Conservation (phyloP, 1,140 invertebrate species). For the Zeugodacus cucurbitae region DNA sequence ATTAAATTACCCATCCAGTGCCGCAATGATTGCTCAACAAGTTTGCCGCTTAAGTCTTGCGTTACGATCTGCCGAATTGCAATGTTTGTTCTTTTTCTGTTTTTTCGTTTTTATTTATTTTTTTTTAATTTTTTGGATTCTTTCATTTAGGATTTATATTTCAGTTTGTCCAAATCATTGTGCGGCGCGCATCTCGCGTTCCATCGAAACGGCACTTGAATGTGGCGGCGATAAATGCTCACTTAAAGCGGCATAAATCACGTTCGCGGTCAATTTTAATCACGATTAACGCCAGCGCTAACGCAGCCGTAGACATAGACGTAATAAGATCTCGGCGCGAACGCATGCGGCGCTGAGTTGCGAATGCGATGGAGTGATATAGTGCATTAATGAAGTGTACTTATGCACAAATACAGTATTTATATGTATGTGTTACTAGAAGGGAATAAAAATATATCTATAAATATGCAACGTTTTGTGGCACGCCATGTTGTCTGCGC, state of each 20-base stretch:
- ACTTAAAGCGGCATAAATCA: slow-evolving; percentile 32
- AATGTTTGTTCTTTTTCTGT: background rate
- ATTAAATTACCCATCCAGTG: background rate
- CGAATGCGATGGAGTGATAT: background rate
- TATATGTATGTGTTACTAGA: too few species aligned
- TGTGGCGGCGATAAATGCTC: slow-evolving; percentile 13
- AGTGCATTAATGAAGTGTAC: background rate
- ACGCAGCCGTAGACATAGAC: background rate
- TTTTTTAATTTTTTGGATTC: background rate
- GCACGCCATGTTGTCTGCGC: background rate
- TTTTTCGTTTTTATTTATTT: too few species aligned
- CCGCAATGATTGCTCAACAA: background rate
- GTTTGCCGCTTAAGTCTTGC: slow-evolving; percentile 17
- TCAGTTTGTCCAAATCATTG: too few species aligned
- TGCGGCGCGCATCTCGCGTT: background rate
- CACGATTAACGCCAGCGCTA: background rate
- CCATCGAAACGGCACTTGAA: slow-evolving; percentile 1
- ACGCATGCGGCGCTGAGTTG: background rate
- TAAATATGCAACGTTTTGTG: background rate
- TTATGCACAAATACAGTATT: background rate
- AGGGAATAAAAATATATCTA: background rate
- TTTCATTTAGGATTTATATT: too few species aligned
- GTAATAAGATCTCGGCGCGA: background rate
- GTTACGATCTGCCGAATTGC: background rate
- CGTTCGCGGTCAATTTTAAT: slow-evolving; percentile 14